Evolutionary conservation across 2,113 vertebrate genomes (phyloP), one percentile per base, ranked within the genome.

Genomic region (Paradoxurus hermaphroditus): DNA sequence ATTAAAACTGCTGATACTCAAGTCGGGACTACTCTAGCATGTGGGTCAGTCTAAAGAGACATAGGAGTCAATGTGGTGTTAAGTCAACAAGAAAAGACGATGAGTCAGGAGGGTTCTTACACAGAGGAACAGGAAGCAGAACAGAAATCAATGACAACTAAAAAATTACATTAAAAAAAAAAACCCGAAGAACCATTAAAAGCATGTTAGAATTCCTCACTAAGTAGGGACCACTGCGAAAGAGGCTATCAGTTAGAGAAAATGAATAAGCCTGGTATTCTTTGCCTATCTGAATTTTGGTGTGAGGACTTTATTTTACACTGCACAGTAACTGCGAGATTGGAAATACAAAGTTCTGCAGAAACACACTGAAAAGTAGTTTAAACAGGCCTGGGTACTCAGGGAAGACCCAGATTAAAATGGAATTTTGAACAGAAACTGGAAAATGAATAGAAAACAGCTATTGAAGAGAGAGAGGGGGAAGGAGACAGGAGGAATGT

Each of bases 21-120:
- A 36, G 3, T 46, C 2, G 39, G 7, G 1, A 15, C 7, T 51
- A 21, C 1, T 5, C 34, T 11, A 36, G 34, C 56, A 16, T 16
- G 11, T 23, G 19, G 25, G 12, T 15, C 72, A 46, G 46, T 21
- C 14, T 51, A 29, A 12, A 12, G 29, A n/a, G 39, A 15, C 18
- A 0, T n/a, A 39, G 72, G 18, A 36, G 8, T 10, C 31, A 78
- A 19, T 3, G 12, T 7, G 4, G 6, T 19, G 4, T 84, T 29
- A 82, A n/a, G 11, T 67, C n/a, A 65, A 5, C 51, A 86, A 65
- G n/a, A 70, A 77, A 49, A 18, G 11, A n/a, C 9, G 12, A 67
- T 8, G 27, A 14, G 14, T 21, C 41, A 29, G 27, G 36, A 2
- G 36, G 25, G 9, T 15, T 63, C 49, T 44, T 49, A 7, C 23